These are phyloP conservation scores for Endomychus coccineus DNA, from an alignment of 2,888 invertebrate species.

Conservation along the genomic window DNA sequence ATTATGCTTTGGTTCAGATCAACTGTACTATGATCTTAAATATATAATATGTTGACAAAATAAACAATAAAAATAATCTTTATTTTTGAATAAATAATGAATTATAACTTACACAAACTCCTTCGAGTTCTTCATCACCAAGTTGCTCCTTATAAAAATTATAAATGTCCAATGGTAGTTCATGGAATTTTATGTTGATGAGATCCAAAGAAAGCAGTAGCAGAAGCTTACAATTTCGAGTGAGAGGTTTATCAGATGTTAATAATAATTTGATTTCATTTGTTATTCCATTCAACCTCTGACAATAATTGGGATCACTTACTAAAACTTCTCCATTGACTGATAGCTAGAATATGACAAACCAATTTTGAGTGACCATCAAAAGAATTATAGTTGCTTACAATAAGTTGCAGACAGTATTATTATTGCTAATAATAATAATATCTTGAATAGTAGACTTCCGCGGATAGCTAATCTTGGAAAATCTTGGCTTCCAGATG, in stretches of 20 bases:
- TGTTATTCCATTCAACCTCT: background rate
- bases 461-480: too few species aligned
- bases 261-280: constrained; percentile 8
- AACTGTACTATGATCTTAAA: constrained; percentile 3
- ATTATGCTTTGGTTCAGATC: too few species aligned
- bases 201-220: constrained; percentile 10
- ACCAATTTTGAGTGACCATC: too few species aligned
- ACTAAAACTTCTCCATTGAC: background rate
- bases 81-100: background rate
- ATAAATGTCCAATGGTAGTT: constrained; percentile 1
- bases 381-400: too few species aligned
- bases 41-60: constrained; percentile 1
- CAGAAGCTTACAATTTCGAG: constrained; percentile 1
- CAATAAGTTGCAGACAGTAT: too few species aligned
- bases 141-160: constrained; percentile 10
- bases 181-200: constrained; percentile 1
- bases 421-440: too few species aligned
- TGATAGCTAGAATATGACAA: background rate
- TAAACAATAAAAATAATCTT: background rate
- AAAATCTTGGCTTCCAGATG: too few species aligned
- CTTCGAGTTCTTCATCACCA: constrained; percentile 6
- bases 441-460: too few species aligned
- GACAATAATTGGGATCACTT: background rate
- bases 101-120: constrained; percentile 7
- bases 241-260: background rate